Base-by-base conservation (phyloP, 2,797 vertebrate species). In the Danio tinwini region DNA sequence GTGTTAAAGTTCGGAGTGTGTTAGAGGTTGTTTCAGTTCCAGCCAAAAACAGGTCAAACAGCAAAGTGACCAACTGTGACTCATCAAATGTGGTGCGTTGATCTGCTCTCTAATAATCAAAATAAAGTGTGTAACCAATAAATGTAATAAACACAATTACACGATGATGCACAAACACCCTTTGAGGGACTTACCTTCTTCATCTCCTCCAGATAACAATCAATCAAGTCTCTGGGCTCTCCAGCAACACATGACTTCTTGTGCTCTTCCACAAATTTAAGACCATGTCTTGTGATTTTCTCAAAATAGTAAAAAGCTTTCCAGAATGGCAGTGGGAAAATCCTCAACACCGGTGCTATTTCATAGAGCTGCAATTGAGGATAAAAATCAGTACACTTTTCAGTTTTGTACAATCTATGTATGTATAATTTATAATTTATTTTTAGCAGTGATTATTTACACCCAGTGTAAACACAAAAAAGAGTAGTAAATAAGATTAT, bases 181-280 rank as follows among this genome's bases (percentile, higher is more conserved):
- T 3, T 29, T 19, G 19, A 65, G 13, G 5, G 0, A 4, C 37
- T 56, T 12, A 78, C 65, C 44, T 69, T 69, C 65, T 69, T 44
- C 53, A 65, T 80, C 52, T 74, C 78, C n/a, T 80, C 69, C 42
- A 74, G 59, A 39, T 80, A 80, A 58, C 47, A 44, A 17, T 80
- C 58, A 44, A 74, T 80, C 9, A 80, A 4, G 7, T 80, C 78
- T 80, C 58, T 80, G 19, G 71, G 49, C 53, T 80, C 14, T 4
- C 69, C 70, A 0, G 69, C 7, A 37, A 80, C 71, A 10, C 0
- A 14, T n/a, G 70, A 55, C 52, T 29, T 52, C 14, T 37, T 80
- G 59, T 80, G 78, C 49, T 64, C 69, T n/a, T 59, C 39, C 50
- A 80, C 69, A 49, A 61, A 76, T 69, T 78, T 69, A 9, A 68